These are phyloP conservation scores for Abramis brama DNA, from an alignment of 2,113 vertebrate species.

Conservation along the genomic window DNA sequence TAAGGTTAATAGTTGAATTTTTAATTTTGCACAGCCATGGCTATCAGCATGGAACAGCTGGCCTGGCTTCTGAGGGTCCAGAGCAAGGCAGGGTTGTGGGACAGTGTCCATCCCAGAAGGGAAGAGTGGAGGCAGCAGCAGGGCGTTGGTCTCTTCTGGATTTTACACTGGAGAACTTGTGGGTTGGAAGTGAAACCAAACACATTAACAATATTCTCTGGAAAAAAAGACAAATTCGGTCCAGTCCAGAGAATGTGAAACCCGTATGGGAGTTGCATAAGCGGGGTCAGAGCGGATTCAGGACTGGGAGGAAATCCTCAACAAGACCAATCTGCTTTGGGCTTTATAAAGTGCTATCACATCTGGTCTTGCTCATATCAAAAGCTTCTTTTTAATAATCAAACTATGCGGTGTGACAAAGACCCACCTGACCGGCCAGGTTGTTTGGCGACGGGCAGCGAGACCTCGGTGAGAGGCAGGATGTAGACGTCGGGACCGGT, in stretches of 20 bases:
- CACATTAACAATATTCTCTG: constrained; percentile 6
- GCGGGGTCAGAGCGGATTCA: background rate
- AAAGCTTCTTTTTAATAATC: background rate
- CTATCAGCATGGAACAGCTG: background rate
- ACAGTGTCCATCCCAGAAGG: background rate
- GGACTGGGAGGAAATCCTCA: constrained; percentile 18
- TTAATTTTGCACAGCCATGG: background rate
- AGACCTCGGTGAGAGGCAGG: constrained; percentile 91
- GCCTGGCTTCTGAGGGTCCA: background rate
- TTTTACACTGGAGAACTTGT: constrained; percentile 18
- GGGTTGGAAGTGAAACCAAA: constrained; percentile 1
- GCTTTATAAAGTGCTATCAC: background rate
- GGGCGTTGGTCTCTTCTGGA: constrained; percentile 1
- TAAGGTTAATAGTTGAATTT: background rate
- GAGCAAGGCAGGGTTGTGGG: background rate
- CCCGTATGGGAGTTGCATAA: constrained; percentile 33
- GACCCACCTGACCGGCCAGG: constrained; percentile 86
- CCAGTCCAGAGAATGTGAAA: constrained; percentile 30
- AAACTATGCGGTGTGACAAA: background rate
- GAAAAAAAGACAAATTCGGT: constrained; percentile 10
- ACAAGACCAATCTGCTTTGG: background rate
- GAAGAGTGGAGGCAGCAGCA: constrained; percentile 13
- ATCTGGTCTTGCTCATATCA: constrained; percentile 23
- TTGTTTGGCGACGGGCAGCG: constrained; percentile 89
- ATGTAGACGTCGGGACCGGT: constrained; percentile 91